Conservation (phyloP, 37 sponge, comb jelly and placozoan species). For the Chondrosia reniformis region DNA sequence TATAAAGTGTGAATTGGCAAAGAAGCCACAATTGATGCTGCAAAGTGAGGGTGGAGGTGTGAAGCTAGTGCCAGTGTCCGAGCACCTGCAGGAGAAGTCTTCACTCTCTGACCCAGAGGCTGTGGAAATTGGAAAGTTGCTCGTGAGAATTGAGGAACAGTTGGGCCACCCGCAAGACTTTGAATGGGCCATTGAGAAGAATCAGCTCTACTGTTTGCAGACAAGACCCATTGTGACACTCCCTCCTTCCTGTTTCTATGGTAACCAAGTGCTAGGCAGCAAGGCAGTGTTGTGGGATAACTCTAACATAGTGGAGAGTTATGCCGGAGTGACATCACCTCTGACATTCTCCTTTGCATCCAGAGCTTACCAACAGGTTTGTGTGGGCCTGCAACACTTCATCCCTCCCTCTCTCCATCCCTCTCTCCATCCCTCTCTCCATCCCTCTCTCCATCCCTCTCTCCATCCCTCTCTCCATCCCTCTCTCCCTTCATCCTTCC, state of each 20-base stretch:
- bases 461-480: background rate
- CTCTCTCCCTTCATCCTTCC: background rate
- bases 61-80: constrained; percentile 41
- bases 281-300: constrained; percentile 77
- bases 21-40: constrained; percentile 62
- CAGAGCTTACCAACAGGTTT: constrained; percentile 54
- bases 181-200: constrained; percentile 76
- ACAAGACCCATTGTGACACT: constrained; percentile 83
- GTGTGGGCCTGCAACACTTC: background rate
- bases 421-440: background rate
- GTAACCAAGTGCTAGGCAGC: constrained; percentile 27
- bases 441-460: background rate
- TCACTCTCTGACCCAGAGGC: constrained; percentile 56
- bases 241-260: constrained; percentile 76
- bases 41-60: constrained; percentile 55
- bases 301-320: constrained; percentile 91
- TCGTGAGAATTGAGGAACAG: constrained; percentile 53
- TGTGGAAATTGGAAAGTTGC: constrained; percentile 49
- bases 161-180: constrained; percentile 82
- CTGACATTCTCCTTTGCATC: constrained; percentile 89
- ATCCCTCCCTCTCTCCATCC: background rate
- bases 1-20: constrained; percentile 40
- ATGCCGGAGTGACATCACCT: constrained; percentile 82
- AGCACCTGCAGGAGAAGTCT: constrained; percentile 28
- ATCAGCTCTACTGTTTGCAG: constrained; percentile 78